Conservation (phyloP, 2,113 vertebrate species). For the Lepisosteus oculatus region DNA sequence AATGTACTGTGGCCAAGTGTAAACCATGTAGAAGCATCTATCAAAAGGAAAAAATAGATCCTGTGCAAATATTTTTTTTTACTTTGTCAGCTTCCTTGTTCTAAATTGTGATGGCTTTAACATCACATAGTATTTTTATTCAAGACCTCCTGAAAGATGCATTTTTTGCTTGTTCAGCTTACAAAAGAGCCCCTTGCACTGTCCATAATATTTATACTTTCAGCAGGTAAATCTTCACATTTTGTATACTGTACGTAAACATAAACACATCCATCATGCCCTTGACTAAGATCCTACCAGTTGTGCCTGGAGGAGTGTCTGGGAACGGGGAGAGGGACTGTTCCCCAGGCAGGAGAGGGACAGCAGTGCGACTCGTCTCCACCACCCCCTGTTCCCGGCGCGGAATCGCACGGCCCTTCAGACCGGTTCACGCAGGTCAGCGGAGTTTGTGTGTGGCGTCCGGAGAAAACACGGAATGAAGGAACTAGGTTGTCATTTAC, state of each 20-base stretch:
- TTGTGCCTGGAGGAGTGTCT: slow-evolving; percentile 58
- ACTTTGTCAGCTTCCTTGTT: no score
- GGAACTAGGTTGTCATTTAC: no score
- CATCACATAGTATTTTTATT: no score
- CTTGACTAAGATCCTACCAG: slow-evolving; percentile 67
- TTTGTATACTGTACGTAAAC: neutral
- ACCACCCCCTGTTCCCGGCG: slow-evolving; percentile 21
- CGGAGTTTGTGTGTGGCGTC: no score
- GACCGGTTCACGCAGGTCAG: neutral
- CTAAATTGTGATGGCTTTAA: no score
- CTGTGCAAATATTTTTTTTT: no score
- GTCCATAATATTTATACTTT: neutral
- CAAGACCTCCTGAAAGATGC: no score
- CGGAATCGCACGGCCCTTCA: slow-evolving; percentile 39
- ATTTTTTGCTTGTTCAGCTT: neutral
- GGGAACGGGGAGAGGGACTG: slow-evolving; percentile 44
- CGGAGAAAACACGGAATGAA: no score
- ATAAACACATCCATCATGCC: neutral
- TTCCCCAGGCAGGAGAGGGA: slow-evolving; percentile 41
- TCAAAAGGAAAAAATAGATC: no score
- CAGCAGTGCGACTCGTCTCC: slow-evolving; percentile 42
- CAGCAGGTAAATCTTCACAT: neutral
- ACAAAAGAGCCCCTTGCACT: neutral
- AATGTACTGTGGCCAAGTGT: no score
- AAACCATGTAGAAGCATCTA: no score